Evolutionary conservation across 2,797 vertebrate genomes (phyloP).

Genomic region (Epinephelus awoara): DNA sequence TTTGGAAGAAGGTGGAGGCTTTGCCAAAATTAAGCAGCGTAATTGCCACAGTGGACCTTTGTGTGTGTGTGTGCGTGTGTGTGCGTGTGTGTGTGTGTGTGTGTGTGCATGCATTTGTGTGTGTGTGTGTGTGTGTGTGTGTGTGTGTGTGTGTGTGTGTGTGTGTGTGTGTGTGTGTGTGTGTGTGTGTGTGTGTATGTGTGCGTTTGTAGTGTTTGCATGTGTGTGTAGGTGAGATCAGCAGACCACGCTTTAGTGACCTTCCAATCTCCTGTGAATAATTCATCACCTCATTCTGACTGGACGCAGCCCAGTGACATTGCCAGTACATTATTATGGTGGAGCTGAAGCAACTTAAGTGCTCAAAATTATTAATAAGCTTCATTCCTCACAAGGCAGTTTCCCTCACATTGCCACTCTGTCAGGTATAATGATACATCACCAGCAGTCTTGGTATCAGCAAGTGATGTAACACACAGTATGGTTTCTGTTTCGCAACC

Average conservation of each 20-base stretch:
- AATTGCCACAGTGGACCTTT: conserved; percentile 22
- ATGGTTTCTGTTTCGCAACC: conserved; percentile 6
- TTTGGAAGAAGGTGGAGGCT: conserved; percentile 28
- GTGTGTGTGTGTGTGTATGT: conserved; percentile 6
- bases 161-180: conserved; percentile 30
- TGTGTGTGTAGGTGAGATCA: conserved; percentile 42
- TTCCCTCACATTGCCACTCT: conserved; percentile 5
- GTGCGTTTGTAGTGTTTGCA: neutral
- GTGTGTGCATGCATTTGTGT: neutral
- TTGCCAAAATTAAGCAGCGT: conserved; percentile 13
- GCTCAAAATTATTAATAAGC: conserved; percentile 62
- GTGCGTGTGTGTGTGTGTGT: conserved; percentile 13
- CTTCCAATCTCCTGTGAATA: conserved; percentile 78
- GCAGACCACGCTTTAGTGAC: conserved; percentile 71
- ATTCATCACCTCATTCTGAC: conserved; percentile 77
- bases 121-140: conserved; percentile 17
- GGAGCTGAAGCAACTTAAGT: conserved; percentile 37
- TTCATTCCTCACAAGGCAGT: conserved; percentile 19
- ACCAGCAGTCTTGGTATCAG: conserved; percentile 20
- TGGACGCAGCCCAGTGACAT: conserved; percentile 67
- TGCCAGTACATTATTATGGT: conserved; percentile 47
- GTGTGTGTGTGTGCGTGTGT: conserved; percentile 19
- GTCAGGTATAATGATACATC: conserved; percentile 1
- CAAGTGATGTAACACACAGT: conserved; percentile 3
- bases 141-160: conserved; percentile 21